Base-by-base conservation (phyloP, 2,888 invertebrate genomes). In the Drepanosiphum platanoidis region DNA sequence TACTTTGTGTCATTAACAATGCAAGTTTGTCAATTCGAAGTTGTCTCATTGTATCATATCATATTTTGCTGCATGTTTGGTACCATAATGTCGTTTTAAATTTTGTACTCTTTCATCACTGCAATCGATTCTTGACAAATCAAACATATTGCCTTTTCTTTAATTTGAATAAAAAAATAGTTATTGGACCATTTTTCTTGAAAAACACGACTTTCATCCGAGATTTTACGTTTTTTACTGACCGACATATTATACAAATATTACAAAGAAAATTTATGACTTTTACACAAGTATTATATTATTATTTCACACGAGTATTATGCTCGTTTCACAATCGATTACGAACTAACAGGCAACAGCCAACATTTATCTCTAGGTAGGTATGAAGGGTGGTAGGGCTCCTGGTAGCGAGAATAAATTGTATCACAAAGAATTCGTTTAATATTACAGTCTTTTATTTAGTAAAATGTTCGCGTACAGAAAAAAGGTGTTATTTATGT, bases 111-210 rank as follows among this genome's bases (percentile, higher is more conserved):
- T 36, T 68, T 68, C 34, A 36, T 68, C 66, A 68, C 66, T 34
- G 15, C 18, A 71, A 42, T 71, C n/a, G 30, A 71, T 71, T 71
- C 30, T 71, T 71, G 71, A 42, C 71, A 71, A 42, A 71, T 42
- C 2, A 71, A 71, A 71, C 71, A 71, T 42, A 71, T n/a, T 30
- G 71, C 42, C 42, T 42, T 72, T 72, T 30, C 15, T 72, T 72
- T 46, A 72, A 72, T 30, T 72, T 46, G 42, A 72, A 72, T n/a
- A 42, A 72, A 72, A 72, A 42, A 72, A 72, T 72, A 72, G n/a
- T 18, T 72, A 46, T 72, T 72, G 42, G 27, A 72, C 27, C 42
- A 72, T 42, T 72, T 72, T 72, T 42, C 42, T 72, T 72, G 42
- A 72, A 72, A 72, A 42, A 72, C 42, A 8, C 7, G 30, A 72